Percentiles rank a stretch among this genome's conserved stretches.
Conservation (phyloP, 2,888 invertebrate species). For the Meandrusa payeni region DNA sequence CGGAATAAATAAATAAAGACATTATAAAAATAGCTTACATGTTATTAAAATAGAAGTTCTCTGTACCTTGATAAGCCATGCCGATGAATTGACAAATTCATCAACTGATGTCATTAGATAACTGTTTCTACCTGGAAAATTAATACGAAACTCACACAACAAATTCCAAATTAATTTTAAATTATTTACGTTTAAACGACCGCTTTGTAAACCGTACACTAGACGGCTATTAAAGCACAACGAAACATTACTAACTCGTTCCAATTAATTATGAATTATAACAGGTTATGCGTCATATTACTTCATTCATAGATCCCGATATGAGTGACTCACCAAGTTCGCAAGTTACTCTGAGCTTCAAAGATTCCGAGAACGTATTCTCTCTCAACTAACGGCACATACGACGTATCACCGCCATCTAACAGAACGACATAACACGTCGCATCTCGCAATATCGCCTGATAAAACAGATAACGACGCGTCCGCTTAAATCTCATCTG, state of each 20-base stretch:
- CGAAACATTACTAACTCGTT: slow-evolving; percentile 52
- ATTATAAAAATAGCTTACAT: slow-evolving; percentile 1
- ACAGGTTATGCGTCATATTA: slow-evolving; percentile 39
- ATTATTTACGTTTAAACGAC: slow-evolving; percentile 1
- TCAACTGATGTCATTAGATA: slow-evolving; percentile 66
- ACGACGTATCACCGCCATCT: slow-evolving; percentile 40
- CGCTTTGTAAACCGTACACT: slow-evolving; percentile 10
- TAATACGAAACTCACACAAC: slow-evolving; percentile 22
- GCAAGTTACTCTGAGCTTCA: no score
- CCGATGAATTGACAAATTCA: slow-evolving; percentile 72
- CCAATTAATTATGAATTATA: slow-evolving; percentile 37
- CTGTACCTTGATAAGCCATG: slow-evolving; percentile 74
- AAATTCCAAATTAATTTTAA: slow-evolving; percentile 5
- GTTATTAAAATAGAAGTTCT: slow-evolving; percentile 8
- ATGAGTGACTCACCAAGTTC: no score
- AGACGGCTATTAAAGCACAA: slow-evolving; percentile 7
- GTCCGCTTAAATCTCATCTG: slow-evolving; percentile 68
- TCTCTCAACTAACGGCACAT: slow-evolving; percentile 8
- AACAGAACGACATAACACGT: slow-evolving; percentile 49
- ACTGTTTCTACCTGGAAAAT: slow-evolving; percentile 48
- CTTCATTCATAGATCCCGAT: slow-evolving; percentile 37
- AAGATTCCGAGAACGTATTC: no score
- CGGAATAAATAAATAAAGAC: no score
- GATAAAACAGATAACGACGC: slow-evolving; percentile 71
- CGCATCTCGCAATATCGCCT: slow-evolving; percentile 61